These are phyloP conservation scores for Esox masquinongy DNA, from an alignment of 2,797 vertebrate genomes.

Conservation along the genomic window DNA sequence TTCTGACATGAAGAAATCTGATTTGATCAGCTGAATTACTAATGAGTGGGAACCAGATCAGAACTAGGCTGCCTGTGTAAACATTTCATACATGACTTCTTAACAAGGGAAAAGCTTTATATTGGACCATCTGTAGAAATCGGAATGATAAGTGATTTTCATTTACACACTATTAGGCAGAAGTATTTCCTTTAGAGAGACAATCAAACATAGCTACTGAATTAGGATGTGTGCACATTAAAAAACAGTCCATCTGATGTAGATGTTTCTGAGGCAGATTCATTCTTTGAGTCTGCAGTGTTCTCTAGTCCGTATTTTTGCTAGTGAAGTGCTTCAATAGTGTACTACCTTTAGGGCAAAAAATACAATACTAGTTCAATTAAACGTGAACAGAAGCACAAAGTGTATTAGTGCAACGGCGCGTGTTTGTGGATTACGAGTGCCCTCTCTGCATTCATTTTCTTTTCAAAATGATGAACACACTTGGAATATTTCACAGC, in stretches of 20 bases:
- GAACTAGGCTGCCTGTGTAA: too few relatives aligned
- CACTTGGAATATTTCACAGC: background rate
- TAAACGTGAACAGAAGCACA: conserved; percentile 9
- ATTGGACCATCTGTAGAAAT: background rate
- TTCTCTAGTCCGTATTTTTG: conserved; percentile 7
- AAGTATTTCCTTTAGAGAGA: conserved; percentile 13
- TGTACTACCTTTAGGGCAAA: background rate
- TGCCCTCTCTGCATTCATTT: background rate
- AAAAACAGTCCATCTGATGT: background rate
- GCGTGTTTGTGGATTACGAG: too few relatives aligned
- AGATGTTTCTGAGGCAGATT: background rate
- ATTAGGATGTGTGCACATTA: background rate
- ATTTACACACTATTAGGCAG: conserved; percentile 1
- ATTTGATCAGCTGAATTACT: too few relatives aligned
- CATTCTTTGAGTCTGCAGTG: background rate
- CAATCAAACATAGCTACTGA: conserved; percentile 13
- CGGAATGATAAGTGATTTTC: conserved; percentile 9
- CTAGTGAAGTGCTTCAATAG: background rate
- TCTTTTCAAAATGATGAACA: background rate
- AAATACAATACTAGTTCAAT: conserved; percentile 6
- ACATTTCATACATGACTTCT: background rate
- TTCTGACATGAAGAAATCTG: too few relatives aligned
- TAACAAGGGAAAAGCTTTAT: background rate
- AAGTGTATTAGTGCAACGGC: background rate
- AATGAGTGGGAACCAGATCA: too few relatives aligned